These are phyloP conservation scores for Epirrhoe alternata DNA, from an alignment of 2,888 invertebrate genomes.

Conservation along the genomic window DNA sequence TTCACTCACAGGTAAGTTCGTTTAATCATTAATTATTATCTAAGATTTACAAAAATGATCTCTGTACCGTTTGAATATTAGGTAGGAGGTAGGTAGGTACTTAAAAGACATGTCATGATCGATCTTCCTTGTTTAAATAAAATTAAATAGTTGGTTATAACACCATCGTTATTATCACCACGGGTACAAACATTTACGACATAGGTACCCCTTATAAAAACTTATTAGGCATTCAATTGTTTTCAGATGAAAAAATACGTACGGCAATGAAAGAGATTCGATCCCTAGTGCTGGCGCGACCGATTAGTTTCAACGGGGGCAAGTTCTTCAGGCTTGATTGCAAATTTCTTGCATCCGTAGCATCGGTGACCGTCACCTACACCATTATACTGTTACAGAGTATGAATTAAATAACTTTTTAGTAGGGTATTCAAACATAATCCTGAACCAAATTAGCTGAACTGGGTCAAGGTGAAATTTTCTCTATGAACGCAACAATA, in stretches of 20 bases:
- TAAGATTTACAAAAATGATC: too few species aligned
- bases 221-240: too few species aligned
- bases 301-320: conserved; percentile 64
- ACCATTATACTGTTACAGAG: conserved; percentile 72
- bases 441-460: neutral
- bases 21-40: too few species aligned
- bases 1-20: too few species aligned
- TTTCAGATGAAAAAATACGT: conserved; percentile 56
- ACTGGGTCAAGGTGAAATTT: neutral
- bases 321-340: conserved; percentile 66
- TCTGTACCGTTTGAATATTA: too few species aligned
- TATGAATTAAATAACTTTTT: conserved; percentile 43
- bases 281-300: conserved; percentile 56
- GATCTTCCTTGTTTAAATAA: too few species aligned
- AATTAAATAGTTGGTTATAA: too few species aligned
- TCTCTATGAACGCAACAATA: neutral
- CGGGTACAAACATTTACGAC: too few species aligned
- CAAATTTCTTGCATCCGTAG: conserved; percentile 62
- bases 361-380: conserved; percentile 71
- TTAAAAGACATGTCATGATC: too few species aligned
- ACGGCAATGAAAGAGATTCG: conserved; percentile 55
- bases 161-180: too few species aligned
- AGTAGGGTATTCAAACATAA: neutral
- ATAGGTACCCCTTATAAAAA: too few species aligned
- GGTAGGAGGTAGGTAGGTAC: too few species aligned